phyloP scores from a whole-genome alignment of 2,888 invertebrate genomes.

The Pristionchus entomophagus region DNA sequence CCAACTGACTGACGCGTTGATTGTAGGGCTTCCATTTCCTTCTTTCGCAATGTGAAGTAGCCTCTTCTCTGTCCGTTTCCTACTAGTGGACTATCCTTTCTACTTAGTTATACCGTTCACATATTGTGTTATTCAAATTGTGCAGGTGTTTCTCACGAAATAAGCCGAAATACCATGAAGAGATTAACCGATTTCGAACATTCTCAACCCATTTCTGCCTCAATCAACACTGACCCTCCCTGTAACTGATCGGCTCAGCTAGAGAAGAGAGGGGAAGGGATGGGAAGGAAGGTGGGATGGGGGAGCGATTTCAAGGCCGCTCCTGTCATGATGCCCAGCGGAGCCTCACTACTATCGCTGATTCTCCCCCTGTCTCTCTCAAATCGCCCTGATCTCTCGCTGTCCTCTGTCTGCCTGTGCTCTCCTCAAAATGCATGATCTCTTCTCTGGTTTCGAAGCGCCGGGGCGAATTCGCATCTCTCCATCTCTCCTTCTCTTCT shows the following conservation, averaged over 20 bases:
- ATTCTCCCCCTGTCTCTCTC: neutral
- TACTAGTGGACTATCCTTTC: neutral
- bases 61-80: too few species aligned
- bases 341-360: conserved; percentile 15
- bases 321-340: conserved; percentile 28
- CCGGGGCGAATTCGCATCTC: conserved; percentile 35
- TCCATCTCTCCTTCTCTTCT: neutral
- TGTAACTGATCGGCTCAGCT: conserved; percentile 20
- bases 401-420: neutral
- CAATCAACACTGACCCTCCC: neutral
- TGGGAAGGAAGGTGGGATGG: neutral
- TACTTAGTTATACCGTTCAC: neutral
- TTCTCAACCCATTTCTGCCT: neutral
- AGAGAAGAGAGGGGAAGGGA: neutral
- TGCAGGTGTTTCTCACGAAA: too few species aligned
- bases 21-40: neutral
- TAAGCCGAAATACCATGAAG: too few species aligned
- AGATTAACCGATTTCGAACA: neutral
- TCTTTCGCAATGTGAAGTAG: neutral
- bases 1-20: neutral
- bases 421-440: neutral
- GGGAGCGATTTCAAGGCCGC: conserved; percentile 10
- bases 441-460: neutral
- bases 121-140: neutral
- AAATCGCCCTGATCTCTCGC: neutral